Percentiles rank a stretch among this genome's conserved stretches.
Evolutionary conservation across 2,888 invertebrate genomes (phyloP).

Genomic region (Alloscopus bannaensis): DNA sequence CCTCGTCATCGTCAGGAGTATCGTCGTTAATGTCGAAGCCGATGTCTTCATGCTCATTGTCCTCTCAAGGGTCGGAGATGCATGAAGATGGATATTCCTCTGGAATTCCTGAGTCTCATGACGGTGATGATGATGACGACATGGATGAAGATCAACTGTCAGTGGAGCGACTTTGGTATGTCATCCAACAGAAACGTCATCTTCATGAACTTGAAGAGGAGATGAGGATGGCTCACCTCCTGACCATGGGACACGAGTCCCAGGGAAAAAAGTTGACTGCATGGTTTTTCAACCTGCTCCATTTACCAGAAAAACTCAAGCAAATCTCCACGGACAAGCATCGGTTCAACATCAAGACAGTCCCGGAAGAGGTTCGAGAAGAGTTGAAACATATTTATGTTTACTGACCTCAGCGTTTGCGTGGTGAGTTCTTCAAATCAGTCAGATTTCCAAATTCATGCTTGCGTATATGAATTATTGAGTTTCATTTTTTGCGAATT

Average conservation of each 20-base stretch:
- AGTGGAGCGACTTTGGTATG: conserved; percentile 47
- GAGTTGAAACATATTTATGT: conserved; percentile 64
- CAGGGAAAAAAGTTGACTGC: conserved; percentile 33
- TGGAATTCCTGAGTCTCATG: conserved; percentile 4
- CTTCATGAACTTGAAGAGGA: conserved; percentile 23
- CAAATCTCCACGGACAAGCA: conserved; percentile 54
- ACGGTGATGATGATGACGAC: conserved; percentile 10
- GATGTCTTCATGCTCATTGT: conserved; percentile 44
- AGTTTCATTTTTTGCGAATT: too few relatives aligned
- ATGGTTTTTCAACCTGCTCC: conserved; percentile 56
- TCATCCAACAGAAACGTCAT: conserved; percentile 53
- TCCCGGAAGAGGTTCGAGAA: conserved; percentile 51
- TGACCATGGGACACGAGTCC: conserved; percentile 47
- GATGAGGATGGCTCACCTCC: conserved; percentile 7
- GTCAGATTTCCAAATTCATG: too few relatives aligned
- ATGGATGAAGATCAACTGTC: conserved; percentile 24
- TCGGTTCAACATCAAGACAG: conserved; percentile 62
- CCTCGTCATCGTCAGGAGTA: conserved; percentile 14
- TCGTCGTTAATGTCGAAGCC: conserved; percentile 26
- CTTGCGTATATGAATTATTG: too few relatives aligned
- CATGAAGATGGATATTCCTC: conserved; percentile 30
- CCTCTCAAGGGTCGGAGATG: conserved; percentile 36
- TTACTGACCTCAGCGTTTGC: conserved; percentile 14
- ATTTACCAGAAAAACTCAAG: conserved; percentile 55
- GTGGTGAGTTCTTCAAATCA: neutral